Base-by-base conservation (phyloP, 2,797 vertebrate species). In the Gadopsis marmoratus region DNA sequence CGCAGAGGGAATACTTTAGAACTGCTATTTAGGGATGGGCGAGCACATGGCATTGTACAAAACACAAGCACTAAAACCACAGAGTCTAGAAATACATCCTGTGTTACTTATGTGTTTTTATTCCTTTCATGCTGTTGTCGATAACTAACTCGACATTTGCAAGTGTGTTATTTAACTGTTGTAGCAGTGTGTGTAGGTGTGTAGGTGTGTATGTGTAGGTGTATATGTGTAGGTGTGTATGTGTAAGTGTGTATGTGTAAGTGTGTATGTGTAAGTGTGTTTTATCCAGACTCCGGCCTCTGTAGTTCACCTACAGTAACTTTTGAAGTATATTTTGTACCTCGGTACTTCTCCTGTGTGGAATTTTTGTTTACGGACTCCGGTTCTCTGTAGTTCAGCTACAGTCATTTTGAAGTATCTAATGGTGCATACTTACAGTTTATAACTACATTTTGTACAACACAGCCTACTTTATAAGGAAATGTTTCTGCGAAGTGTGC, bases 271-370 rank as follows among this genome's bases (percentile, higher is more conserved):
- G 53, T 56, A 1, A 59, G 80, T 78, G 39, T 51, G 55, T 79
- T 54, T 71, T 14, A 79, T 70, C 43, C n/a, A 43, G 93, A 93
- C 94, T 94, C 92, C 91, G 92, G 86, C 75, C 70, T 71, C 88
- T 94, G 94, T 94, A 90, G 94, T 82, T 91, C 79, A 78, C 51
- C 94, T 94, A 92, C 94, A 94, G 90, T 78, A 54, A 84, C 39
- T 86, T 72, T 77, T 92, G 93, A 94, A 94, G 92, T 85, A 84
- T 66, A 66, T 80, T 68, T 70, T 4, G 9, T 59, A 45, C n/a
- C 10, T 0, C 60, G 31, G 65, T 71, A n/a, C 39, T 58, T 48
- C 29, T 54, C 1, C 56, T 79, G 79, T 71, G 78, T 72, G 74
- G 61, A 76, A 68, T 54, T 51, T 33, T 85, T 89, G 84, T 93